Evolutionary conservation across 2,113 vertebrate genomes (phyloP), one percentile per base, ranked within the genome.

Genomic region (Tamias sibiricus): DNA sequence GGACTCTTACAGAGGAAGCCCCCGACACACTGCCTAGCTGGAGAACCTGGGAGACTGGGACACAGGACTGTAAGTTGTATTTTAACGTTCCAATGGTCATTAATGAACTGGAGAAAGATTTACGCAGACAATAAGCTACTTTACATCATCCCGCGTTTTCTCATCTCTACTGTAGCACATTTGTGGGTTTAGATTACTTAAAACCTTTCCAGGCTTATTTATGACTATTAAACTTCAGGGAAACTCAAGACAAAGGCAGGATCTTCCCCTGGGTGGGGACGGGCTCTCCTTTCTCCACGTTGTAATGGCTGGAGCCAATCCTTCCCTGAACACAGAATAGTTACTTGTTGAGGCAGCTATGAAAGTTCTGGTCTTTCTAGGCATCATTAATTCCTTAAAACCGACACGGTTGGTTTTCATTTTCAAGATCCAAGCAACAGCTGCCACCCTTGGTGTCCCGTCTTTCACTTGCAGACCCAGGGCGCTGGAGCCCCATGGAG

Each of bases 71-170:
- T 30, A 74, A 94, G 97, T 97, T 98, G 95, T 96, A 86, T 62
- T 98, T 98, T 98, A 98, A 98, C 98, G 91, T 74, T 87, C 32
- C 81, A 19, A 66, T 44, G 90, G 87, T 96, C 91, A 92, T 97
- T 98, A 98, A 96, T 96, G 94, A 95, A 94, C 91, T 76, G 57
- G 97, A 96, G 79, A 98, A 98, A 98, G 93, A 98, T 98, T 98
- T 96, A 98, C 97, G 95, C 93, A 98, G 37, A 24, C 80, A 95
- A 59, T 44, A 75, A 98, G 95, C 97, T 91, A 42, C 83, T 80
- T 77, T 95, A 97, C 97, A 95, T 98, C 83, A 95, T 96, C 97
- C 95, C 82, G 8, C 54, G 74, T 66, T 97, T 95, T 49, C 82
- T 97, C 82, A 4, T 75, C 62, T 90, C 75, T 68, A 24, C 37